These are phyloP conservation scores for Oreochromis tanganicae DNA, from an alignment of 2,113 vertebrate genomes.

Conservation along the genomic window DNA sequence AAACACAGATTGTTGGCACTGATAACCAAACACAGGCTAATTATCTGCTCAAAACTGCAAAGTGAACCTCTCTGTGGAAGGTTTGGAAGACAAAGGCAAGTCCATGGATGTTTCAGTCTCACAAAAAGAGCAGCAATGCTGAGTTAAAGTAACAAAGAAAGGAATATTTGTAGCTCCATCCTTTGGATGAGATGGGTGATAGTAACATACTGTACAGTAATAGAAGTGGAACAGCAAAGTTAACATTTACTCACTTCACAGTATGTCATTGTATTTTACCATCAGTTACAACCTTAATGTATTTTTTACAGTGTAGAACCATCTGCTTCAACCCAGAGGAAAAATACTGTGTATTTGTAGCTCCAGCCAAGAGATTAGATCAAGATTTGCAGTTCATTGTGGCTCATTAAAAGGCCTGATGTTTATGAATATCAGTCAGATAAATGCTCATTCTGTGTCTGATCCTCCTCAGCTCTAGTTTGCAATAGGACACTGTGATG, in stretches of 20 bases:
- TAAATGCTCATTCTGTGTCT: neutral
- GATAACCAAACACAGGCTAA: neutral
- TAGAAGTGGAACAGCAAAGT: neutral
- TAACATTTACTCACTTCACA: neutral
- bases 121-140: neutral
- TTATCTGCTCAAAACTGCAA: neutral
- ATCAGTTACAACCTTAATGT: neutral
- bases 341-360: neutral
- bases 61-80: neutral
- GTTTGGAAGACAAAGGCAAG: neutral
- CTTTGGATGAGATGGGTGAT: neutral
- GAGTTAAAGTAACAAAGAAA: neutral
- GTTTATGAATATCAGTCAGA: neutral
- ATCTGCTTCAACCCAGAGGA: neutral
- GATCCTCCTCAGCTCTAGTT: neutral
- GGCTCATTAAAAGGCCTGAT: neutral
- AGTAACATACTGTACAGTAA: neutral
- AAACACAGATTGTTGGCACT: neutral
- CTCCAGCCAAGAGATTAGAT: neutral
- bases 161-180: neutral
- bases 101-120: neutral
- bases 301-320: neutral
- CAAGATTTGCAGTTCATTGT: neutral
- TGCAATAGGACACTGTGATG: slow-evolving; percentile 12
- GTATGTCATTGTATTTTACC: neutral